Percentiles rank a stretch among this genome's conserved stretches.
Evolutionary conservation across 2,113 vertebrate genomes (phyloP).

Genomic region (Sebastes schlegelii): DNA sequence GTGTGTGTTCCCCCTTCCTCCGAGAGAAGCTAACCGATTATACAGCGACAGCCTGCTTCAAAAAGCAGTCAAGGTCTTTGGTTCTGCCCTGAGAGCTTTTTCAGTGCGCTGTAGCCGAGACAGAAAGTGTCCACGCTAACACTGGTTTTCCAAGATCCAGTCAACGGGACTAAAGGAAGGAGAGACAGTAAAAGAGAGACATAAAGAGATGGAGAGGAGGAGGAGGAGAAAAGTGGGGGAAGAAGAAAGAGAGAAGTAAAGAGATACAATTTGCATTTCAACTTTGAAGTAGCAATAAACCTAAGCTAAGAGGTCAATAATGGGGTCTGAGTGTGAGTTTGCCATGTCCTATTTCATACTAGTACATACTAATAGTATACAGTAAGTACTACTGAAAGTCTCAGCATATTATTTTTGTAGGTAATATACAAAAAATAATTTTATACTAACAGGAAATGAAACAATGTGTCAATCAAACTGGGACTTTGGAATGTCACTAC

Average conservation of each 20-base stretch:
- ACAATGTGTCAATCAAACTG: constrained; percentile 6
- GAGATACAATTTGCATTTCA: constrained; percentile 2
- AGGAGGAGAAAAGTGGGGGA: constrained; percentile 12
- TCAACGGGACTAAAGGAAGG: constrained; percentile 58
- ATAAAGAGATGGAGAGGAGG: background rate
- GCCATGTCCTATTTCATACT: too few species aligned
- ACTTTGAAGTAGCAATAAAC: constrained; percentile 24
- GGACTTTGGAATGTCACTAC: background rate
- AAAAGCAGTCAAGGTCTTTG: constrained; percentile 80
- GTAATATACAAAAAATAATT: background rate
- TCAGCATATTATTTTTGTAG: background rate
- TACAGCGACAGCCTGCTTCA: constrained; percentile 81
- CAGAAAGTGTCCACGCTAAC: constrained; percentile 67
- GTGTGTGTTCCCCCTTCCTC: constrained; percentile 70
- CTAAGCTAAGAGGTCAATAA: constrained; percentile 32
- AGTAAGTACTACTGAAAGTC: background rate
- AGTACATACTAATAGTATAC: background rate
- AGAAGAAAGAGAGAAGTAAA: constrained; percentile 16
- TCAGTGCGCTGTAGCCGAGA: constrained; percentile 64
- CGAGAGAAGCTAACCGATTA: constrained; percentile 82
- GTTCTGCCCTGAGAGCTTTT: constrained; percentile 77
- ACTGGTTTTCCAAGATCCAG: constrained; percentile 62
- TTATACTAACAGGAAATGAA: background rate
- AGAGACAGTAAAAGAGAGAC: constrained; percentile 11
- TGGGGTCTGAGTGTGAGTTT: background rate